Evolutionary conservation across 1,140 invertebrate genomes (phyloP).

Genomic region (Drosophila tristis): DNA sequence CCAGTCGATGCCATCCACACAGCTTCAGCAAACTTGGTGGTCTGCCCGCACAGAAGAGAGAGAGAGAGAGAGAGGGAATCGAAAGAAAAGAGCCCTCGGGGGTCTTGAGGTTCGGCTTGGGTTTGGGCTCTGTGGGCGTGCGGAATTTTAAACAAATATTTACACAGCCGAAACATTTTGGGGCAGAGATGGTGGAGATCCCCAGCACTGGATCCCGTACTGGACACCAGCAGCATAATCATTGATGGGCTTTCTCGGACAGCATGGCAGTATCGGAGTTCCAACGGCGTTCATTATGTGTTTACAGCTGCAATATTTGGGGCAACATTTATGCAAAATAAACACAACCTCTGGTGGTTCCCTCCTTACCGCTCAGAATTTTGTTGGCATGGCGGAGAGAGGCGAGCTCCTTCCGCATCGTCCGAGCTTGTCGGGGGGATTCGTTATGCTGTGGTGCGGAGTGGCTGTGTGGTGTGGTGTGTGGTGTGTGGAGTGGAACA

Average conservation of each 20-base stretch:
- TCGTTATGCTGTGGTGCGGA: conserved; percentile 45
- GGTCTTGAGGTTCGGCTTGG: conserved; percentile 21
- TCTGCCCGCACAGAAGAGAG: conserved; percentile 38
- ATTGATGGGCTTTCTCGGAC: conserved; percentile 29
- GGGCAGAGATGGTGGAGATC: conserved; percentile 12
- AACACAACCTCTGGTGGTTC: conserved; percentile 31
- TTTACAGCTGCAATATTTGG: conserved; percentile 83
- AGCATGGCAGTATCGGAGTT: conserved; percentile 25
- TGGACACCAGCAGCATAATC: conserved; percentile 43
- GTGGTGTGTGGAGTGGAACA: conserved; percentile 19
- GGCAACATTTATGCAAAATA: conserved; percentile 83
- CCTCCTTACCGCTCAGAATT: neutral
- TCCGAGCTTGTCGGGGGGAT: conserved; percentile 24
- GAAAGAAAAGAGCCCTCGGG: conserved; percentile 27
- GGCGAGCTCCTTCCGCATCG: conserved; percentile 26
- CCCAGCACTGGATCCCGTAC: conserved; percentile 28
- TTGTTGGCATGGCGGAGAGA: no score
- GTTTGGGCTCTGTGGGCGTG: conserved; percentile 51
- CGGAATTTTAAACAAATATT: conserved; percentile 81
- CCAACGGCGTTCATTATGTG: conserved; percentile 67
- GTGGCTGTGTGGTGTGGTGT: conserved; percentile 31
- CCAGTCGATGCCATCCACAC: conserved; percentile 35
- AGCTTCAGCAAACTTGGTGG: conserved; percentile 62
- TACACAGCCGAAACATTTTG: conserved; percentile 65
- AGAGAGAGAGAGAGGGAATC: conserved; percentile 3